A percentile compares a stretch with the other conserved stretches of the same genome.
Conservation (phyloP, 2,113 vertebrate species). For the Struthio camelus region DNA sequence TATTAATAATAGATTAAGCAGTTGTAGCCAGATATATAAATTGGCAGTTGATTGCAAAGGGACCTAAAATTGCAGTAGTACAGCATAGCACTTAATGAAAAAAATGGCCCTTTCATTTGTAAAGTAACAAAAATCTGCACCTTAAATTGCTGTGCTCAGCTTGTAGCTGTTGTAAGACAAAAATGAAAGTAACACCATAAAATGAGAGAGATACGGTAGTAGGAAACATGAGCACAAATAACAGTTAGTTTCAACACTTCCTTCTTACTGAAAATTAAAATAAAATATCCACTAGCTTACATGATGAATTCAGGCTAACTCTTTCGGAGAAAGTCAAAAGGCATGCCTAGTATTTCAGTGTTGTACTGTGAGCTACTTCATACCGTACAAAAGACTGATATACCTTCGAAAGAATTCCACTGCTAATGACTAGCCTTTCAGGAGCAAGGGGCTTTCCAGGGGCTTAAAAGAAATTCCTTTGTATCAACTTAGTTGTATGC, state of each 20-base stretch:
- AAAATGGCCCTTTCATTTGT: slow-evolving; percentile 61
- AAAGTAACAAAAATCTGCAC: slow-evolving; percentile 69
- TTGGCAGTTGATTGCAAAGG: slow-evolving; percentile 71
- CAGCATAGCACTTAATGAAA: slow-evolving; percentile 64
- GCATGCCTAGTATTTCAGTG: slow-evolving; percentile 29
- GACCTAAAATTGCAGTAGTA: slow-evolving; percentile 65
- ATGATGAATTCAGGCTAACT: slow-evolving; percentile 33
- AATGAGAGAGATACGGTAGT: slow-evolving; percentile 11
- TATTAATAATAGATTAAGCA: slow-evolving; percentile 78
- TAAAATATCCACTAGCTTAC: slow-evolving; percentile 25
- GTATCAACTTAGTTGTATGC: slow-evolving; percentile 51
- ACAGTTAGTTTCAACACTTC: slow-evolving; percentile 18
- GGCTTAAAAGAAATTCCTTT: slow-evolving; percentile 52
- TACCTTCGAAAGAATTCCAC: slow-evolving; percentile 40
- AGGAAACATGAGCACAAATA: slow-evolving; percentile 3
- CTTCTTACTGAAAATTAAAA: slow-evolving; percentile 42
- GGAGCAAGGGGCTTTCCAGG: slow-evolving; percentile 52
- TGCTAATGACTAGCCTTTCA: slow-evolving; percentile 60
- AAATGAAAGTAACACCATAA: slow-evolving; percentile 49
- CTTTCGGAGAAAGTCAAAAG: slow-evolving; percentile 46
- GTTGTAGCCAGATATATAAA: slow-evolving; percentile 73
- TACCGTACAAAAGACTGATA: slow-evolving; percentile 26
- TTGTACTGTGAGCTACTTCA: slow-evolving; percentile 31
- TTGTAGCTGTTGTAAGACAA: slow-evolving; percentile 60
- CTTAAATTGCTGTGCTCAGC: slow-evolving; percentile 59